These are phyloP conservation scores for Harpagoxenus sublaevis DNA, from an alignment of 2,888 invertebrate species.

Conservation along the genomic window DNA sequence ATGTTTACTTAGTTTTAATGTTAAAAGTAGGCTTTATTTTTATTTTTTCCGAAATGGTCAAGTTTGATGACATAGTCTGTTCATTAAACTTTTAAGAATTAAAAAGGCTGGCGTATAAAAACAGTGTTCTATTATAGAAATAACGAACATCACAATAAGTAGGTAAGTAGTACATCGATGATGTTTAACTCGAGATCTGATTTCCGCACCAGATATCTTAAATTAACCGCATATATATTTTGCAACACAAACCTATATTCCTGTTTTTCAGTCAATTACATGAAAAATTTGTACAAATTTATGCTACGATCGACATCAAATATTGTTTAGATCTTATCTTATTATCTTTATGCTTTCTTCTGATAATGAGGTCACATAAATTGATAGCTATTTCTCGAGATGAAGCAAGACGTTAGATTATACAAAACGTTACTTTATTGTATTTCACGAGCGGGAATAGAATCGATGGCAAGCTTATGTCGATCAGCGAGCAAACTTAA, in stretches of 20 bases:
- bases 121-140: neutral
- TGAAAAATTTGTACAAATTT: neutral
- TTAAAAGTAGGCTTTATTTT: no score
- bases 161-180: neutral
- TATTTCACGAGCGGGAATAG: neutral
- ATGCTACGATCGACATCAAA: neutral
- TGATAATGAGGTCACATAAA: neutral
- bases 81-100: no score
- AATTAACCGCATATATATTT: neutral
- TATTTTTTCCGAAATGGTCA: no score
- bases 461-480: neutral
- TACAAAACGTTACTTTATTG: neutral
- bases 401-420: neutral
- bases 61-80: no score
- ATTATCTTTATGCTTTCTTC: neutral
- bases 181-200: neutral
- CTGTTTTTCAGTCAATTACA: neutral
- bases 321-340: neutral
- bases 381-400: neutral
- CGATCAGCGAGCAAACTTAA: slow-evolving; percentile 20
- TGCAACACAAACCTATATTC: neutral
- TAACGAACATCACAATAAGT: neutral
- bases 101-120: no score
- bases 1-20: no score
- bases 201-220: neutral